Base-by-base conservation (phyloP, 1,140 invertebrate genomes). In the Elymnias hypermnestra region DNA sequence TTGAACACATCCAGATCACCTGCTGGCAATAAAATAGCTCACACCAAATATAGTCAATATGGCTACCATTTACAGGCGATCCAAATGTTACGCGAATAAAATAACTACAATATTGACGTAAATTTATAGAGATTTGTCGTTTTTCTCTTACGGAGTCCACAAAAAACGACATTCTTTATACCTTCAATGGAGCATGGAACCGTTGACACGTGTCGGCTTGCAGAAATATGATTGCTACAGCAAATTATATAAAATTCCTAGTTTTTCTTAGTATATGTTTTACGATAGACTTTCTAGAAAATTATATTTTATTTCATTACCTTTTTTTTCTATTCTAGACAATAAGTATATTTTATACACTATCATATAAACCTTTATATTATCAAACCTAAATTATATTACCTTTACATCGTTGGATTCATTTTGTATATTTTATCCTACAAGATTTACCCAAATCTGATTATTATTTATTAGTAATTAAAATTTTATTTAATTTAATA, bases 1-100 rank as follows among this genome's bases (percentile, higher is more conserved):
- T 79, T 75, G 72, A 55, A 72, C 56, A 65, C 67, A 72, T 74
- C 63, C 64, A 76, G 75, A 79, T 76, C 72, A 71, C 49, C 63
- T 37, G 61, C 45, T 33, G 61, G 44, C 64, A 71, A 81, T 81
- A 81, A 73, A 81, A 77, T 73, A 77, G 63, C 42, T 49, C 41
- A 39, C 15, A 18, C 73, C 73, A 71, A 67, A 77, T 72, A 72
- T 23, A 64, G 69, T 9, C 31, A 49, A 57, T 40, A 58, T 60
- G 57, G 38, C 51, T 18, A 37, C 72, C 72, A 40, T 69, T 22
- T 65, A 67, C 10, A 67, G 63, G 21, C 35, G 57, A 39, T 50
- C 63, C 50, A 42, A 63, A 68, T 66, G 70, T 66, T 61, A 65
- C 65, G 66, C 66, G 59, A 17, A 51, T 38, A 46, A 54, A 57